Evolutionary conservation across 1,140 invertebrate species (phyloP), one percentile per base, ranked within the genome.

Genomic region (Micrasema minimum): DNA sequence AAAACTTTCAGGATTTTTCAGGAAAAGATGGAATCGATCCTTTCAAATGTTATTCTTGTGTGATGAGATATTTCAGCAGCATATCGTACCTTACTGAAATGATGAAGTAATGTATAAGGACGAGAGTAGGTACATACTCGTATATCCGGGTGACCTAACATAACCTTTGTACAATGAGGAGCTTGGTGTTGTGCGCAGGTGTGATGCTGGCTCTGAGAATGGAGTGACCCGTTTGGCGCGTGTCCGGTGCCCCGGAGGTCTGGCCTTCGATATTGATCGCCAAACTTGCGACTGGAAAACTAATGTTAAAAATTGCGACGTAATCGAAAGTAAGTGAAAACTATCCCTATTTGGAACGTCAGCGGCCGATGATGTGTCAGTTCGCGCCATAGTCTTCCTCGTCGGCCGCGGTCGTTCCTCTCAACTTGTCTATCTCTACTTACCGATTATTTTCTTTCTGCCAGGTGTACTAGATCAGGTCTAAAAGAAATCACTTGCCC

Each of bases 281-380:
- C 95, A 97, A 83, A 96, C 94, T 74, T 97, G 95, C 87, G 94
- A 96, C 86, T 97, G 95, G 94, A 96, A 95, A 89, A 90, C 92
- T 78, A 92, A 95, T 88, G 95, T 96, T 86, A 94, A 94, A 89
- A 96, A 95, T 90, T 96, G 95, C 88, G 91, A 96, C 86, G 87
- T 90, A 83, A 80, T 93, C 82, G 93, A 95, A 89, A 95, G 95
- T 96, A 93, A 96, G 94, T 91, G 84, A 78, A 72, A 75, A 22
- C 38, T 46, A 69, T 20, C 16, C 12, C 20, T 26, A 9, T 11
- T 31, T 78, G 74, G 74, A 76, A 41, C 75, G 80, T 79, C 79
- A 79, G 78, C 76, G 76, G 77, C 72, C 79, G 80, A 77, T 79
- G 81, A 18, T 16, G 2, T 26, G 7, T 64, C 76, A 71, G 74